Base-by-base conservation (phyloP, 92 coral and sea anemone genomes). In the Epizoanthus ramosus region DNA sequence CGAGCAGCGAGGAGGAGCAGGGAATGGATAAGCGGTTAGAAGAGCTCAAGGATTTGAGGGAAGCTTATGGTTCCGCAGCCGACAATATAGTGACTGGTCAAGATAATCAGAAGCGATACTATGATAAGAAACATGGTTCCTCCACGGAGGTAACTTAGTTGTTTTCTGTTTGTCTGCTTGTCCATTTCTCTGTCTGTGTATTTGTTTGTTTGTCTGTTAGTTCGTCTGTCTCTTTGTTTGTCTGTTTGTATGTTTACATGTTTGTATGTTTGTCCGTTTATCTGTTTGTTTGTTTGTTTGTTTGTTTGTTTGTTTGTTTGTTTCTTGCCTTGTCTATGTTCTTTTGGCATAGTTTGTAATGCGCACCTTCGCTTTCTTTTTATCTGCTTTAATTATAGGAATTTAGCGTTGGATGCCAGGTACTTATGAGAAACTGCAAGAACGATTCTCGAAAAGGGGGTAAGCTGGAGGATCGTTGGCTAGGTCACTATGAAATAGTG, bases 401-500 rank as follows among this genome's bases (percentile, higher is more conserved):
- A 60, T 81, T 69, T 21, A 39, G 50, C 21, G 28, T 18, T 35
- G 88, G 85, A 56, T 68, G 35, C 2, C 67, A 18, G 54, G 85
- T 81, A n/a, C 64, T 81, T 57, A 71, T 66, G 33, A 81, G 68
- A 67, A 68, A 68, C 41, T 63, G 76, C 56, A 67, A 69, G 69
- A 81, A 81, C 25, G 85, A 81, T 21, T 17, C 63, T 24, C 64
- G 85, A 23, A 81, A 81, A 69, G 79, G 85, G 14, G 85, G 85
- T 21, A 81, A 81, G 66, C 57, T 67, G 63, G 85, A 81, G 16
- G 76, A 56, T 8, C 70, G 35, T 23, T 81, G 85, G 79, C 50
- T 58, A 56, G 85, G 85, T 35, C 85, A 77, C 64, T 81, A 81
- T 41, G 85, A 50, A 17, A 60, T 81, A 19, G 76, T 71, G 53